These are phyloP conservation scores for Rhipidura dahli DNA, from an alignment of 2,113 vertebrate genomes.

Conservation along the genomic window DNA sequence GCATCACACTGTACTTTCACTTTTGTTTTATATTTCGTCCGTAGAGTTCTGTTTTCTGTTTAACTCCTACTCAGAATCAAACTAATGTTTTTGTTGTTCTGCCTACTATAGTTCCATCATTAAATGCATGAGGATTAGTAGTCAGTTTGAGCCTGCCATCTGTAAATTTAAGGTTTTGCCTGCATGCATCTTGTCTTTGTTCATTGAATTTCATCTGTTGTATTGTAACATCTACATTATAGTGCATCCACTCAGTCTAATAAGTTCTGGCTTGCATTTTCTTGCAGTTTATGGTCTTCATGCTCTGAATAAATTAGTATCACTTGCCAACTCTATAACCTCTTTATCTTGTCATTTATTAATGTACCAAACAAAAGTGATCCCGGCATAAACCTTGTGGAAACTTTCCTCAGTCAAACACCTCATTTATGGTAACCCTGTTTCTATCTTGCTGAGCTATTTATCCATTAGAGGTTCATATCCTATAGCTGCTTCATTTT, in stretches of 20 bases:
- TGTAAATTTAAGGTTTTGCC: not conserved
- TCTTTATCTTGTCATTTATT: not conserved
- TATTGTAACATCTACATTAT: not conserved
- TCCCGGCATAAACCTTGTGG: not conserved
- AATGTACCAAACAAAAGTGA: not conserved
- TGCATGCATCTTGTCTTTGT: not conserved
- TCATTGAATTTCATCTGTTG: not conserved
- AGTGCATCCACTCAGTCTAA: not conserved
- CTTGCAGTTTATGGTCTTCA: not conserved
- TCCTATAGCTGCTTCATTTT: not conserved
- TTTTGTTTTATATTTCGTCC: not conserved
- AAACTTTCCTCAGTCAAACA: not conserved
- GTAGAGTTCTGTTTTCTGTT: not conserved
- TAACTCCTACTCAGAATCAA: not conserved
- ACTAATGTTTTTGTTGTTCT: not conserved
- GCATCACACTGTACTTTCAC: not conserved
- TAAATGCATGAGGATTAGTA: not conserved
- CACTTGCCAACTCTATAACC: not conserved
- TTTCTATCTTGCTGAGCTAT: not conserved
- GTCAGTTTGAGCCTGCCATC: not conserved
- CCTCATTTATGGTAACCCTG: not conserved
- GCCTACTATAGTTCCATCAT: not conserved
- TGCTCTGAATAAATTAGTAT: not conserved
- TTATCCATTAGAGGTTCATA: not conserved
- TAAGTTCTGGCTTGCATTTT: not conserved